Evolutionary conservation across 1,140 invertebrate species (phyloP), one percentile per base, ranked within the genome.

Genomic region (Scaptomyza pallida): DNA sequence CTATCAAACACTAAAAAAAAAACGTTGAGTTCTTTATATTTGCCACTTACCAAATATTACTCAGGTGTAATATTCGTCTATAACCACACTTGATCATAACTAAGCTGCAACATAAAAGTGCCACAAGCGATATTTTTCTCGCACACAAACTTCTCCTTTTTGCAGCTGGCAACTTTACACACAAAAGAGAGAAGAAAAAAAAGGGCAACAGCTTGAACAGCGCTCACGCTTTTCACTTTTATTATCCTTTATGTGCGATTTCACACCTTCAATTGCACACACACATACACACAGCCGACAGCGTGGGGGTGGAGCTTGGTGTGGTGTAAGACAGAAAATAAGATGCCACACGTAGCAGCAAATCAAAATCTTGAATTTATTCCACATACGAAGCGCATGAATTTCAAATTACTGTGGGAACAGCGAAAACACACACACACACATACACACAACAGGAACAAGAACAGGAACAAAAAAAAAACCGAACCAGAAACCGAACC

Each of bases 361-460:
- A 89, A 89, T 78, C 75, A 81, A 88, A 88, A 89, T 88, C 82
- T 88, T 76, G 76, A 89, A 89, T 89, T 89, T 89, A 89, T 89
- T 89, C 86, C 86, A 88, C 86, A 89, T 89, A 88, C 86, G 78
- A 89, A 89, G 78, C 86, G 88, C 88, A 89, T 89, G 86, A 89
- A 89, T 89, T 89, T 89, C 86, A 89, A 89, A 89, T 89, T 89
- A 89, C 86, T 89, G 88, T 89, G 86, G 60, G 81, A 89, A 89
- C 65, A 68, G 21, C 61, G 43, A 35, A 74, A 40, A 64, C 43
- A 55, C 50, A 54, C 43, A 35, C 33, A 52, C 47, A 57, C 45
- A 55, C 40, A 59, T 4, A 45, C 15, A 57, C 40, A 33, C 8
- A 19, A 30, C 17, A 50, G 23, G 30, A 0, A 50, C 10, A 23